Conservation (phyloP, 2,797 vertebrate species). For the Eutrigla gurnardus region DNA sequence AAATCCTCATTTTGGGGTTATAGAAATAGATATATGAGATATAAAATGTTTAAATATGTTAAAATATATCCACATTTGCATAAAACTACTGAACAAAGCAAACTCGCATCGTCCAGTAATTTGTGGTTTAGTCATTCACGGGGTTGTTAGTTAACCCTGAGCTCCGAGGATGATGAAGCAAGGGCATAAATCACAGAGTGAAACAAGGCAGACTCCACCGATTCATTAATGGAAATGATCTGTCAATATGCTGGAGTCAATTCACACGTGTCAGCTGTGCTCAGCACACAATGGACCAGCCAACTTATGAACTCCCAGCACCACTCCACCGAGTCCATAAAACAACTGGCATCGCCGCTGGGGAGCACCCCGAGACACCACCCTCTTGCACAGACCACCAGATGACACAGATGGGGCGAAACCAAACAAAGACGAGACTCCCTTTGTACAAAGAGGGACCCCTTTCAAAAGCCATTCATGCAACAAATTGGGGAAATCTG, state of each 20-base stretch:
- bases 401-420: conserved; percentile 98
- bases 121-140: conserved; percentile 49
- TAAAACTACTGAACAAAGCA: conserved; percentile 46
- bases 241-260: conserved; percentile 95
- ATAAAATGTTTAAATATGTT: conserved; percentile 4
- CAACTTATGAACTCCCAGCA: conserved; percentile 97
- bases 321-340: conserved; percentile 96
- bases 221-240: conserved; percentile 99
- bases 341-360: conserved; percentile 94
- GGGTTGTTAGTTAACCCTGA: conserved; percentile 65
- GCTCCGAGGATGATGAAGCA: conserved; percentile 71
- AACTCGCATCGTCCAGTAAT: conserved; percentile 34
- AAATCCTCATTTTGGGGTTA: neutral
- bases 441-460: conserved; percentile 90
- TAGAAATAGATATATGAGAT: neutral
- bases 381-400: conserved; percentile 93
- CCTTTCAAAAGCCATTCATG: conserved; percentile 93
- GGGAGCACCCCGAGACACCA: conserved; percentile 87
- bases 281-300: conserved; percentile 90
- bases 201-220: conserved; percentile 90
- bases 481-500: conserved; percentile 92
- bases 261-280: conserved; percentile 95
- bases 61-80: conserved; percentile 3
- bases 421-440: conserved; percentile 90
- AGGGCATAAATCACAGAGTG: conserved; percentile 87